phyloP scores from a whole-genome alignment of 1,140 invertebrate species.

The Anastrepha ludens region DNA sequence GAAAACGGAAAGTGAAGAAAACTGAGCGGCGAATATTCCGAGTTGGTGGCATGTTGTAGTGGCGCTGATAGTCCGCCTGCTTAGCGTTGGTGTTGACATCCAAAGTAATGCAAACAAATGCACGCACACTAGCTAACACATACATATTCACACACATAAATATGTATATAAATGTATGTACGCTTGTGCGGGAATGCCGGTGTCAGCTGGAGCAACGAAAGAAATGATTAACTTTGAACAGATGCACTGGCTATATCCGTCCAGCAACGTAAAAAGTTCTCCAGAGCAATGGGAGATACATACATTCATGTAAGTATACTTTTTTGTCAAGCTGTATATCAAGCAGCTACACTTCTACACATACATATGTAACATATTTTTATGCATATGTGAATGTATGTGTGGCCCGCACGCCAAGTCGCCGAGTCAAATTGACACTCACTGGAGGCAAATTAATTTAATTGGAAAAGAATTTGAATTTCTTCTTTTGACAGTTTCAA shows the following conservation, averaged over 20 bases:
- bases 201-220: not conserved
- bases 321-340: too few relatives aligned
- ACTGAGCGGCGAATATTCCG: not conserved
- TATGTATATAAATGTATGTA: not conserved
- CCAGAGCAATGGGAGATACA: too few relatives aligned
- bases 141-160: not conserved
- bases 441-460: conserved; percentile 49
- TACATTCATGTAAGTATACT: too few relatives aligned
- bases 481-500: conserved; percentile 53
- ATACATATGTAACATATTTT: too few relatives aligned
- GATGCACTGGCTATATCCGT: not conserved
- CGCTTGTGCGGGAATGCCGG: not conserved
- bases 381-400: not conserved
- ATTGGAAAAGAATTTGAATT: conserved; percentile 48
- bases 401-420: not conserved
- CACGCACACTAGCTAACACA: not conserved
- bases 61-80: not conserved
- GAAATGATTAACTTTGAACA: conserved; percentile 44
- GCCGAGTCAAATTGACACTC: conserved; percentile 25
- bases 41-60: not conserved
- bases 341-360: too few relatives aligned
- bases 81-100: not conserved
- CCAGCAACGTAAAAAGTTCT: too few relatives aligned
- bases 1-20: not conserved
- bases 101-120: conserved; percentile 4